Evolutionary conservation across 2,888 invertebrate genomes (phyloP).

Genomic region (Eupelmus urozonus): DNA sequence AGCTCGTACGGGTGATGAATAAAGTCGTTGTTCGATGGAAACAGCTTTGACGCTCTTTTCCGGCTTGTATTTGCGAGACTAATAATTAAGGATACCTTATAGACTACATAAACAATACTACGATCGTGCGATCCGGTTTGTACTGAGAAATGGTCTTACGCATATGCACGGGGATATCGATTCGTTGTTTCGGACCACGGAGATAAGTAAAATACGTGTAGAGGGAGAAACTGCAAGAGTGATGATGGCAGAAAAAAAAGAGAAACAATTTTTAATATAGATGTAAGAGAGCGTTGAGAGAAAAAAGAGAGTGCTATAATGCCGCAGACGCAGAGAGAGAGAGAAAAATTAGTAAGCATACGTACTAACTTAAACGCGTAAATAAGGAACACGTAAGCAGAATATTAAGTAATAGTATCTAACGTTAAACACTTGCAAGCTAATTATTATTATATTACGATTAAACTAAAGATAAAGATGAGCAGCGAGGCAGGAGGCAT

Average conservation of each 20-base stretch:
- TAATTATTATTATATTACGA: constrained; percentile 75
- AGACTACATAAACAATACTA: constrained; percentile 4
- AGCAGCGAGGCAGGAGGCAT: constrained; percentile 67
- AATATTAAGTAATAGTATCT: constrained; percentile 76
- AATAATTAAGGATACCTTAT: constrained; percentile 51
- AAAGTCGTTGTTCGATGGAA: constrained; percentile 29
- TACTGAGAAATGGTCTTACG: background rate
- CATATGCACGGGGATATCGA: constrained; percentile 58
- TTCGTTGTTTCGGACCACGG: constrained; percentile 62
- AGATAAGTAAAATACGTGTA: constrained; percentile 53
- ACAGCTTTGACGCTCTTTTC: constrained; percentile 37
- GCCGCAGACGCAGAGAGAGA: constrained; percentile 56
- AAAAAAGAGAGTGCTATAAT: constrained; percentile 29
- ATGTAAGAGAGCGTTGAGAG: constrained; percentile 23
- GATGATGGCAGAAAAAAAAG: constrained; percentile 41
- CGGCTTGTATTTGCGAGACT: constrained; percentile 21
- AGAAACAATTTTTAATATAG: constrained; percentile 43
- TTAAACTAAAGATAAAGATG: constrained; percentile 65
- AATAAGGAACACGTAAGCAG: constrained; percentile 73
- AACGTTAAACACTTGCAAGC: constrained; percentile 76
- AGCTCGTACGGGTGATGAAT: background rate
- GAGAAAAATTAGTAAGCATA: constrained; percentile 68
- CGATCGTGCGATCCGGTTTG: constrained; percentile 41
- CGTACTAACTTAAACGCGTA: constrained; percentile 75
- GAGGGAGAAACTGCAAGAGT: constrained; percentile 57